Evolutionary conservation across 2,888 invertebrate species (phyloP), one percentile per base, ranked within the genome.

Genomic region (Rhimphoctona megacephalus): DNA sequence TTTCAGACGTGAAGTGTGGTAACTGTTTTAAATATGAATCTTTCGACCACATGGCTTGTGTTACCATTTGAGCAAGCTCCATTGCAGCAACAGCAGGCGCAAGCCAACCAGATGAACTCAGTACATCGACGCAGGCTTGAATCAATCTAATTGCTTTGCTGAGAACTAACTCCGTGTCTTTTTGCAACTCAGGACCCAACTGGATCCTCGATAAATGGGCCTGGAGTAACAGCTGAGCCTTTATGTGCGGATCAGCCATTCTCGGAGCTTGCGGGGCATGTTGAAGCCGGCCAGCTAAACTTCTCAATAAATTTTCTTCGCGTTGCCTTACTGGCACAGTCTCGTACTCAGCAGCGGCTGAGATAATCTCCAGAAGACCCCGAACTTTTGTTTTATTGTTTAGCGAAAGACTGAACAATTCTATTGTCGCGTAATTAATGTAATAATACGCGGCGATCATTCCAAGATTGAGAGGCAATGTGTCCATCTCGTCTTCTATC

Each of bases 401-500:
- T 72, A 99, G 95, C 0, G 99, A 99, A 92, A 99, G 96, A 92
- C 99, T 99, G 96, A 99, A 99, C 90, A 99, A 95, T 94, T 99
- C 99, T 84, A 99, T 99, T 0, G 99, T 99, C 0, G 99, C 99
- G 92, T 99, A 99, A 94, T 99, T 99, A 92, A 99, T 99, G 95
- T 99, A 99, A 94, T 99, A 99, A 95, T 99, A 99, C 0, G 99
- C 99, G 0, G 99, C 99, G 94, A 99, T 99, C 99, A 99, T 99
- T 92, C 99, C 99, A 93, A 99, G 95, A 95, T 99, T 99, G 52
- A 99, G 96, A 0, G 99, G 99, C 85, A 98, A 96, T 0, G 98
- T 98, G 94, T 99, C 99, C 97, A 99, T 98, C 90, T 99, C 99
- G 90, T 99, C 99, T 94, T 99, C 99, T 9, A 99, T 96, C 74